Conservation (phyloP, 2,797 vertebrate species). For the Trachops cirrhosus region DNA sequence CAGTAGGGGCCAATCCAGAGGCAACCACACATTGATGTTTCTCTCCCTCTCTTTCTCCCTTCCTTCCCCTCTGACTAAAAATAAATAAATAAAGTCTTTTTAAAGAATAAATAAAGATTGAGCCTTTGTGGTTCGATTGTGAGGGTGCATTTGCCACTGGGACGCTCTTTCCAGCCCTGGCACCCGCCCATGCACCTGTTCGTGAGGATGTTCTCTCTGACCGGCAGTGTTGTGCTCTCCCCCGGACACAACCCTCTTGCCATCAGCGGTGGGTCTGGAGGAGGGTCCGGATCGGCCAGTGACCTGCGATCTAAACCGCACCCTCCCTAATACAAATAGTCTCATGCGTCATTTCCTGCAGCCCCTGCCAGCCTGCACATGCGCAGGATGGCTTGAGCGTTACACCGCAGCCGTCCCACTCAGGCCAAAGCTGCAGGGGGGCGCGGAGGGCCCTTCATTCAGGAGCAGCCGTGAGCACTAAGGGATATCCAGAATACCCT, state of each 20-base stretch:
- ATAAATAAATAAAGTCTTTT: too few species aligned
- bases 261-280: neutral
- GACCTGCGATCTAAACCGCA: neutral
- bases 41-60: too few species aligned
- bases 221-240: neutral
- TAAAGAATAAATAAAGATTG: neutral
- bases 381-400: rapidly evolving
- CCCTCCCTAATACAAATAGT: neutral
- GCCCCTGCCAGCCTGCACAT: too few species aligned
- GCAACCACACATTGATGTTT: too few species aligned
- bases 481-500: too few species aligned
- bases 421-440: neutral
- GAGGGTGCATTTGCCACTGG: neutral
- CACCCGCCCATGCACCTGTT: neutral
- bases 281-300: neutral
- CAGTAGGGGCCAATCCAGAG: too few species aligned
- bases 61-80: too few species aligned
- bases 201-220: neutral
- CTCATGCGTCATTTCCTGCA: rapidly evolving
- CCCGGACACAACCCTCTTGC: too few species aligned
- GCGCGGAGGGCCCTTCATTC: rapidly evolving
- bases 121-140: neutral
- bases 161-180: neutral
- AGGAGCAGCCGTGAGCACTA: neutral
- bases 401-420: rapidly evolving